A percentile compares a stretch with the other conserved stretches of the same genome.
Evolutionary conservation across 2,888 invertebrate species (phyloP).

Genomic region (Aphrophora alni): DNA sequence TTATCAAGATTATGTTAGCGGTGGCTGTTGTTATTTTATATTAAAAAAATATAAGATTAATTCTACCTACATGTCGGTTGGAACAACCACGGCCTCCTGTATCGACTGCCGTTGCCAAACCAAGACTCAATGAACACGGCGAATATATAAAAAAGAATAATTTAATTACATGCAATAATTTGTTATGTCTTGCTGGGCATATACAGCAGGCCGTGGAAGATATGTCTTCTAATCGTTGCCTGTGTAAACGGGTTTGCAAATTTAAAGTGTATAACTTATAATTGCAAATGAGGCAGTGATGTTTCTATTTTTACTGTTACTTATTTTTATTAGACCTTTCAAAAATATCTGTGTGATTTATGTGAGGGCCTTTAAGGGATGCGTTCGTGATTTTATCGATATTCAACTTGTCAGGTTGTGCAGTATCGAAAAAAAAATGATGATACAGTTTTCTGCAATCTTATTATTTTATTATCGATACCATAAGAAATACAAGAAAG

Average conservation of each 20-base stretch:
- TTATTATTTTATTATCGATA: too few relatives aligned
- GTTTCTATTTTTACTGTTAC: background rate
- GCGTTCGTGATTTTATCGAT: too few relatives aligned
- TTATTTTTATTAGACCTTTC: too few relatives aligned
- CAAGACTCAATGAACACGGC: background rate
- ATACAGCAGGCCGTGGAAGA: background rate
- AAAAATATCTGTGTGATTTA: too few relatives aligned
- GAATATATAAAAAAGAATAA: background rate
- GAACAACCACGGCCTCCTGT: background rate
- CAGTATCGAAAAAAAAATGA: too few relatives aligned
- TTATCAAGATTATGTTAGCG: background rate
- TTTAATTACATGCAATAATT: slow-evolving; percentile 6
- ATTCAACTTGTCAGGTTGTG: too few relatives aligned
- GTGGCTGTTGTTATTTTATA: background rate
- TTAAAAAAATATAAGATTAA: background rate
- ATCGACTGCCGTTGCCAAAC: background rate
- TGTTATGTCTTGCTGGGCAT: background rate
- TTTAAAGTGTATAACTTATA: background rate
- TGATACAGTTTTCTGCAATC: too few relatives aligned
- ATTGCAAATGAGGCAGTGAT: background rate
- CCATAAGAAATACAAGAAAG: too few relatives aligned
- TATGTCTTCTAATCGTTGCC: background rate
- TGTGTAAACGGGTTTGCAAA: background rate
- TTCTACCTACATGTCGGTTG: background rate
- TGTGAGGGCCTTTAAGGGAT: too few relatives aligned